Evolutionary conservation across 2,797 vertebrate genomes (phyloP).

Genomic region (Rachycentron canadum): DNA sequence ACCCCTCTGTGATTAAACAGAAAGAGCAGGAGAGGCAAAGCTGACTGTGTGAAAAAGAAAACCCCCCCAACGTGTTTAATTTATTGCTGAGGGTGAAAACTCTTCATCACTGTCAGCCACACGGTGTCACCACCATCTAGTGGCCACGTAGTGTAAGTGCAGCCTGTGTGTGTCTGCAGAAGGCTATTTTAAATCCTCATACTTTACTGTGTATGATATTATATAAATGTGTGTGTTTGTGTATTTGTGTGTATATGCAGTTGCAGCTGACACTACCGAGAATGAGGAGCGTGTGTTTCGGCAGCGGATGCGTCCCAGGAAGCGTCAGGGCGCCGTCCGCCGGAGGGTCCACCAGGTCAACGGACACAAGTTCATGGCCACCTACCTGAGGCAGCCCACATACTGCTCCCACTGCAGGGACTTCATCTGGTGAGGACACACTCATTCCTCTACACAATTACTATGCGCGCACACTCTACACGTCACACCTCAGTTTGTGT

Average conservation of each 20-base stretch:
- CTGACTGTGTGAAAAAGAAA: not conserved
- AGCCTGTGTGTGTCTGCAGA: not conserved
- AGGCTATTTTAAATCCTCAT: not conserved
- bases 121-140: conserved; percentile 39
- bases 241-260: conserved; percentile 20
- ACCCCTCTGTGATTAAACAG: conserved; percentile 24
- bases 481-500: too few species aligned
- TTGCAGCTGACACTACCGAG: conserved; percentile 85
- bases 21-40: not conserved
- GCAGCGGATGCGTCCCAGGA: conserved; percentile 94
- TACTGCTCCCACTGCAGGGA: conserved; percentile 98
- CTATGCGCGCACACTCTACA: accelerated
- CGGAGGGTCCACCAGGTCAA: conserved; percentile 96
- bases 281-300: conserved; percentile 96
- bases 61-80: accelerated
- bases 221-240: not conserved
- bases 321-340: conserved; percentile 94
- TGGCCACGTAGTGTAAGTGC: conserved; percentile 25
- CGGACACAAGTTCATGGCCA: conserved; percentile 98
- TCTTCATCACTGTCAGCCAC: not conserved
- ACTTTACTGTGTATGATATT: not conserved
- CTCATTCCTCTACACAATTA: not conserved
- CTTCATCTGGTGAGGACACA: conserved; percentile 92
- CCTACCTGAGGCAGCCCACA: conserved; percentile 95
- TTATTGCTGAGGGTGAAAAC: not conserved